Evolutionary conservation across 2,797 vertebrate species (phyloP).

Genomic region (Sandelia bainsii): DNA sequence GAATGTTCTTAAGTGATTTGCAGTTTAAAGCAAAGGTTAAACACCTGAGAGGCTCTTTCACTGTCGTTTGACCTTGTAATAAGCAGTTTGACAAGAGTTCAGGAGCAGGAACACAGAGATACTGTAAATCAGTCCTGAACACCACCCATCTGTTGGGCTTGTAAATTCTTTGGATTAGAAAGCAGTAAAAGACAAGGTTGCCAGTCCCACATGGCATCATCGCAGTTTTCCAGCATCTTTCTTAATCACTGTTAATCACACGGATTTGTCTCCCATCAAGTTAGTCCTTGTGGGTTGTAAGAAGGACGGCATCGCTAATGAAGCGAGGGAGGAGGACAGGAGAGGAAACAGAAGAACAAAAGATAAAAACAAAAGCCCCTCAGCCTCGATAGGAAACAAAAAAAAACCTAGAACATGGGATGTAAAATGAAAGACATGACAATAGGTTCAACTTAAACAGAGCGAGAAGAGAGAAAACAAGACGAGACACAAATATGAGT

Average conservation of each 20-base stretch:
- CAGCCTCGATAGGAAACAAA: background rate
- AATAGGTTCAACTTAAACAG: background rate
- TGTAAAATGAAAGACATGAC: conserved; percentile 7
- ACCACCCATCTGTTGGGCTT: conserved; percentile 34
- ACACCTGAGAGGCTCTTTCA: conserved; percentile 8
- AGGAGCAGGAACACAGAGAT: background rate
- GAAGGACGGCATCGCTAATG: conserved; percentile 50
- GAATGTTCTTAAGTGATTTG: too few species aligned
- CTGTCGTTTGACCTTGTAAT: too few species aligned
- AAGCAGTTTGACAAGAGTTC: too few species aligned
- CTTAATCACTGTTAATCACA: conserved; percentile 63
- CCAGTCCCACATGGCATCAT: conserved; percentile 22
- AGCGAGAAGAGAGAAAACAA: conserved; percentile 12
- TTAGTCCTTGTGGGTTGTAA: conserved; percentile 27
- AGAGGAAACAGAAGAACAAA: background rate
- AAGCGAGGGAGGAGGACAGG: conserved; percentile 10
- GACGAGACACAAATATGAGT: background rate
- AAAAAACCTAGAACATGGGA: background rate
- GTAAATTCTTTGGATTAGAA: conserved; percentile 42
- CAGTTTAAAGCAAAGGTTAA: conserved; percentile 6
- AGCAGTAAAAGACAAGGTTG: conserved; percentile 41
- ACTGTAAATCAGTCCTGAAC: conserved; percentile 8
- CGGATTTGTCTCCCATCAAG: conserved; percentile 50
- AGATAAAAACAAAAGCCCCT: background rate
- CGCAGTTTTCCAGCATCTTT: conserved; percentile 19